Evolutionary conservation across 2,113 vertebrate genomes (phyloP).

Genomic region (Misgurnus mizolepis): DNA sequence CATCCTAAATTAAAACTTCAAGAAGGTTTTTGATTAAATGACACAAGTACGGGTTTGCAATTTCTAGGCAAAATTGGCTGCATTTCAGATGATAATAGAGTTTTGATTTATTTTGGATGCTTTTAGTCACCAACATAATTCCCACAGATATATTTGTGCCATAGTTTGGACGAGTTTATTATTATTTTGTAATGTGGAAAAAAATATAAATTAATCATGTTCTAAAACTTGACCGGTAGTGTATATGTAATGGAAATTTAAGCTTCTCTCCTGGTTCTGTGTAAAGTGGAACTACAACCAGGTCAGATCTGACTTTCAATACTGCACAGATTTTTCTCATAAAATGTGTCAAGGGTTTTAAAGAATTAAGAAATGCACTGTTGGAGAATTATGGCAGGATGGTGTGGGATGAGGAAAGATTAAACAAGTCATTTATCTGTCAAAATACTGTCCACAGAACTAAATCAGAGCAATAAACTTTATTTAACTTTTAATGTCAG

Average conservation of each 20-base stretch:
- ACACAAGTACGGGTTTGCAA: no score
- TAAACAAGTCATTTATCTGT: slow-evolving; percentile 44
- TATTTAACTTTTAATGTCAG: slow-evolving; percentile 17
- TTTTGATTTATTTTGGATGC: no score
- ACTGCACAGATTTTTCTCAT: slow-evolving; percentile 39
- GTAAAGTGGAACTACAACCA: slow-evolving; percentile 51
- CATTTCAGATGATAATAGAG: no score
- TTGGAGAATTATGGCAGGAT: slow-evolving; percentile 69
- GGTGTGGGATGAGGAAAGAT: slow-evolving; percentile 51
- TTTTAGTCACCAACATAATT: no score
- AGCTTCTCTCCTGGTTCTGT: slow-evolving; percentile 52
- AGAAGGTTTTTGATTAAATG: no score
- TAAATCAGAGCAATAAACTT: background rate
- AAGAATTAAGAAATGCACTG: slow-evolving; percentile 55
- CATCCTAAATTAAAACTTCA: no score
- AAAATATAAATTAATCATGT: no score
- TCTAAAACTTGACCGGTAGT: no score
- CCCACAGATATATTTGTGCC: no score
- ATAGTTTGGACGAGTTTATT: no score
- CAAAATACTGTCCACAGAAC: slow-evolving; percentile 16
- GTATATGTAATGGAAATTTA: slow-evolving; percentile 45
- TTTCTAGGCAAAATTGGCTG: no score
- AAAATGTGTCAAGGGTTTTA: slow-evolving; percentile 51
- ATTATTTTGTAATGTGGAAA: no score
- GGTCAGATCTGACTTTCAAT: slow-evolving; percentile 45